phyloP scores from a whole-genome alignment of 2,113 vertebrate species.

The Colinus virginianus region DNA sequence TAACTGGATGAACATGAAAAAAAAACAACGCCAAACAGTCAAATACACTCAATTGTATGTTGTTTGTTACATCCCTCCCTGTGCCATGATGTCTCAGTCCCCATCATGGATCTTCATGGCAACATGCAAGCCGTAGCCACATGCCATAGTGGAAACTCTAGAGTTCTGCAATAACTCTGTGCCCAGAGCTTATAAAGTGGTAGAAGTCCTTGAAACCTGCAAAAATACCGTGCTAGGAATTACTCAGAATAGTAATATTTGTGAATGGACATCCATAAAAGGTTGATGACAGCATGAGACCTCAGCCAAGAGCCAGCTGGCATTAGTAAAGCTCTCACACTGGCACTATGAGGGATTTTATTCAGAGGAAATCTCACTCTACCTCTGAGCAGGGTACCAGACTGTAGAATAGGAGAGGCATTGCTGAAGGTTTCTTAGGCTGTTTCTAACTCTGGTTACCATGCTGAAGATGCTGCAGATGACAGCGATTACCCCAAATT shows the following conservation, averaged over 20 bases:
- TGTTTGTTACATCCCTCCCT: not conserved
- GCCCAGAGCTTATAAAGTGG: not conserved
- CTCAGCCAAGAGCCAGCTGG: not conserved
- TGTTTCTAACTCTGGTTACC: not conserved
- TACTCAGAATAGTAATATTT: not conserved
- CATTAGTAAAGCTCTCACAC: not conserved
- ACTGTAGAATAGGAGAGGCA: not conserved
- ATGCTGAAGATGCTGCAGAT: not conserved
- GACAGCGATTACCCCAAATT: not conserved
- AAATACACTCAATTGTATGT: not conserved
- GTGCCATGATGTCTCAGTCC: not conserved
- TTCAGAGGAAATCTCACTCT: not conserved
- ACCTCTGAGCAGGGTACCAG: not conserved
- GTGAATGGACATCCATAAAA: not conserved
- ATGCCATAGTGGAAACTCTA: fast-evolving
- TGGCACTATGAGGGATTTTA: fast-evolving
- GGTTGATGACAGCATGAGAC: not conserved
- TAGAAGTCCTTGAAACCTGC: not conserved
- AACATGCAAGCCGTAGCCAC: fast-evolving
- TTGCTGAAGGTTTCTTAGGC: not conserved
- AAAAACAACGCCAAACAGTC: not conserved
- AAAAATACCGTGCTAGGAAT: not conserved
- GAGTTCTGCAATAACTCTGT: not conserved
- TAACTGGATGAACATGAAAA: not conserved
- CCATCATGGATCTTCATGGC: not conserved